Base-by-base conservation (phyloP, 2,113 vertebrate genomes). In the Aix galericulata region DNA sequence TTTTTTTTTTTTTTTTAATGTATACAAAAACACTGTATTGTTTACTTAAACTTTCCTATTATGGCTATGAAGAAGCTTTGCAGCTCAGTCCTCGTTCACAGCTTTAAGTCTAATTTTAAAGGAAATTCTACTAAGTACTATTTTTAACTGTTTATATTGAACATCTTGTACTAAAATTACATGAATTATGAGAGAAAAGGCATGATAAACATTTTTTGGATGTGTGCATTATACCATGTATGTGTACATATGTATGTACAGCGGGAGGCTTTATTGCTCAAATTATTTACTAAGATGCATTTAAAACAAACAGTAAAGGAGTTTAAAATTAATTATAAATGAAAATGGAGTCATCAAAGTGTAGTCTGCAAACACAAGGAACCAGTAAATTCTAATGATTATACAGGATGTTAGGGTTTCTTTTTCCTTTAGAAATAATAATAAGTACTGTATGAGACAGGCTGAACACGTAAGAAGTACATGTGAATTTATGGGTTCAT, bases 31-130 rank as follows among this genome's bases (percentile, higher is more conserved):
- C 74, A 93, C 5, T 34, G 22, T 79, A 66, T 84, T 96, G 55
- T 95, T 97, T 97, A 92, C 83, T 94, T 96, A 95, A 97, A 97
- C 72, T 95, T 94, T 86, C 75, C 44, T 94, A 89, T 80, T 86
- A 59, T 75, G 32, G 26, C 80, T 34, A 52, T 56, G 50, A 81
- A 83, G 48, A 73, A 75, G 36, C 66, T 87, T 67, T 87, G n/a
- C 32, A 89, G 26, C 48, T 68, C 40, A 89, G 48, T n/a, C 48
- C 23, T 64, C 48, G 17, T 83, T 81, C 31, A 20, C 52, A 75
- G 6, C 76, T 52, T 86, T 34, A 73, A 62, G 21, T 40, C 40
- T 69, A 78, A 71, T 71, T 95, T 74, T 64, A 72, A 81, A 84
- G 36, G 21, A 55, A 82, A 90, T 83, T 78, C n/a, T 78, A 13